Conservation (phyloP, 1,140 invertebrate genomes). For the Drosophila busckii region DNA sequence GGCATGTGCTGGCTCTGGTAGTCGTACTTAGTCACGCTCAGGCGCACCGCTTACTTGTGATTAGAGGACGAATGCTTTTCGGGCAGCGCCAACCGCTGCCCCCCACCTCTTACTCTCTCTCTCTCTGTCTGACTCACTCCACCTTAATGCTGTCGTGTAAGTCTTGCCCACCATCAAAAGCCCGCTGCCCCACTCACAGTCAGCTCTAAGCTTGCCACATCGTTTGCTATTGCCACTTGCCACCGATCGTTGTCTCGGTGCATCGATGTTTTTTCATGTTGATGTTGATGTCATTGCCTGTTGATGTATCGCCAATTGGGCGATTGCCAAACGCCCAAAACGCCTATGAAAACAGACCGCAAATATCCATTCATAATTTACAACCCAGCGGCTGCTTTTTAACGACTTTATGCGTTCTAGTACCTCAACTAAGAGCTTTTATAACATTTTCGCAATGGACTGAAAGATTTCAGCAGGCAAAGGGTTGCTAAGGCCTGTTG, state of each 20-base stretch:
- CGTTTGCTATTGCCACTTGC: constrained; percentile 21
- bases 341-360: too few species aligned
- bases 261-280: constrained; percentile 5
- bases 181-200: not conserved
- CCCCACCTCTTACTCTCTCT: not conserved
- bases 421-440: too few species aligned
- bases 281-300: not conserved
- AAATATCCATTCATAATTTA: constrained; percentile 39
- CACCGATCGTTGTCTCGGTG: constrained; percentile 9
- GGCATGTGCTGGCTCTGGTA: constrained; percentile 14
- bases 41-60: constrained; percentile 47
- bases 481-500: too few species aligned
- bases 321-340: constrained; percentile 23
- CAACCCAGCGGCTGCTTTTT: constrained; percentile 12
- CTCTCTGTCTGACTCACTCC: not conserved
- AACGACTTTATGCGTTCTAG: too few species aligned
- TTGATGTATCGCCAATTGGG: constrained; percentile 20
- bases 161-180: not conserved
- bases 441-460: too few species aligned
- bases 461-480: too few species aligned
- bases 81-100: constrained; percentile 5
- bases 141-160: too few species aligned
- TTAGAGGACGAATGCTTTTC: constrained; percentile 66
- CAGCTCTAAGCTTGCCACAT: constrained; percentile 19
- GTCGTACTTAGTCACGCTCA: constrained; percentile 68